These are phyloP conservation scores for Recurvirostra avosetta DNA, from an alignment of 2,113 vertebrate species.

Conservation along the genomic window DNA sequence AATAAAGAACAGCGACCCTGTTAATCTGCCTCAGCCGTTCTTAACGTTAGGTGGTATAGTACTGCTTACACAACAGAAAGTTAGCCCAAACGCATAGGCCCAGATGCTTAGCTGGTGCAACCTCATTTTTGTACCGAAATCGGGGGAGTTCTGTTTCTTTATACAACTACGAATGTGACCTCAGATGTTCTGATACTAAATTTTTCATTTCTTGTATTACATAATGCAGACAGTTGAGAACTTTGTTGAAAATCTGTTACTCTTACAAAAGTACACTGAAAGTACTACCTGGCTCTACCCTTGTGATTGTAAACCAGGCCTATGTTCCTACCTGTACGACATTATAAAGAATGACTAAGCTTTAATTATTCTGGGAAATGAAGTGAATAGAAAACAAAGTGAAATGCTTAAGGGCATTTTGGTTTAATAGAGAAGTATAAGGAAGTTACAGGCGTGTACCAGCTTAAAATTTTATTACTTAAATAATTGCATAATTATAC, in stretches of 20 bases:
- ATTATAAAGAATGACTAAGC: constrained; percentile 16
- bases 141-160: neutral
- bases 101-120: neutral
- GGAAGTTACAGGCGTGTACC: constrained; percentile 18
- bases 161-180: neutral
- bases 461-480: constrained; percentile 40
- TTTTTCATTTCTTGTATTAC: neutral
- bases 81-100: neutral
- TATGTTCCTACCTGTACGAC: constrained; percentile 2
- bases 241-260: neutral
- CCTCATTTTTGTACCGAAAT: neutral
- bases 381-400: constrained; percentile 6
- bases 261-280: neutral
- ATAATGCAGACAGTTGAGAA: neutral
- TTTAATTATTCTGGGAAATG: constrained; percentile 53
- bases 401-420: constrained; percentile 9
- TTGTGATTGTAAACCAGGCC: neutral
- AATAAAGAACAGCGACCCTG: neutral
- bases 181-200: neutral
- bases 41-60: neutral
- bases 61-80: neutral
- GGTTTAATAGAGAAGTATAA: constrained; percentile 26
- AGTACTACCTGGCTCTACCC: neutral
- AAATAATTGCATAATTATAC: constrained; percentile 40
- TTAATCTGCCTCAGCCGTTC: neutral